Evolutionary conservation across 2,888 invertebrate genomes (phyloP), one percentile per base, ranked within the genome.

Genomic region (Tachystola acroxantha): DNA sequence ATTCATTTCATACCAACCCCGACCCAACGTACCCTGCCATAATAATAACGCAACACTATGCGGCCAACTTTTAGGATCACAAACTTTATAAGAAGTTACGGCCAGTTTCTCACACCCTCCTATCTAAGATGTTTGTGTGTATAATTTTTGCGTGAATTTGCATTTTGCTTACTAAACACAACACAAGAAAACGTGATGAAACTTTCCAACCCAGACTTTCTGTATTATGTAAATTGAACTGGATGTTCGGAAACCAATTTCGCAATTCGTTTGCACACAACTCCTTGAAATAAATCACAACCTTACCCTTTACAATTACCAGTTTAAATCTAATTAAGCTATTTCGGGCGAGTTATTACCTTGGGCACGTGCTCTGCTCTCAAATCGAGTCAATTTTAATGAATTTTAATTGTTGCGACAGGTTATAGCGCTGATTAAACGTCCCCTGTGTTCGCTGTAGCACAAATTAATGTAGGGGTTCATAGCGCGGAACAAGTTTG

Each of bases 1-100:
- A 63, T 59, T 53, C 60, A 53, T 54, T 59, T 53, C 60, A 53
- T 54, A 60, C 58, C 57, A 60, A 63, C 54, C 56, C 56, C 53
- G 56, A 58, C 62, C 62, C 58, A 63, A 54, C 55, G 35, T 40
- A 47, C 41, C 45, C 37, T 36, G 37, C 42, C 47, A 52, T 61
- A 56, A 59, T 60, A 59, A 64, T 69, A 67, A 65, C 57, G 46
- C 55, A 47, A 61, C 64, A 56, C 57, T 61, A 64, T 58, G 57
- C 57, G 60, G 61, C 57, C 53, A 66, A 68, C 57, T 64, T 67
- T 24, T 56, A 57, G 53, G 56, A 47, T 57, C 45, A 43, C 53
- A 46, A 61, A 57, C 49, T 56, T 64, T 54, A 55, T 50, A 56
- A 55, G 55, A 53, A 56, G 57, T 63, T 58, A 53, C 60, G 48